These are phyloP conservation scores for Meda fulgida DNA, from an alignment of 2,797 vertebrate genomes.

Conservation along the genomic window DNA sequence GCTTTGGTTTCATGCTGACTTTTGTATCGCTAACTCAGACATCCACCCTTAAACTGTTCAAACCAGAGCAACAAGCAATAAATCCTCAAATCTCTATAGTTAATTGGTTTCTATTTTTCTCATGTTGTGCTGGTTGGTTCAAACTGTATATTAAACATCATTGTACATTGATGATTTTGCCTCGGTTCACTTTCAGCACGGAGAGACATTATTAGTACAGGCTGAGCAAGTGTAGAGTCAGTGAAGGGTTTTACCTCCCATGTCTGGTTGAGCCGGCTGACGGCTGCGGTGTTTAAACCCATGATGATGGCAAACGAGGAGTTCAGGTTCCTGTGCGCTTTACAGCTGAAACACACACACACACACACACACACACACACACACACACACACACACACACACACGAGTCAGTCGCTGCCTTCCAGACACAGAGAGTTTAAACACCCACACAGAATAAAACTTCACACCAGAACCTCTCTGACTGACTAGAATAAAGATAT, in stretches of 20 bases:
- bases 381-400: neutral
- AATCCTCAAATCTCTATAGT: no score
- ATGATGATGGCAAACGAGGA: slow-evolving; percentile 98
- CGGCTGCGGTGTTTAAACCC: slow-evolving; percentile 95
- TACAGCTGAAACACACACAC: slow-evolving; percentile 81
- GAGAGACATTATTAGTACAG: neutral
- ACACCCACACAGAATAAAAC: neutral
- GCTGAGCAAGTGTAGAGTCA: neutral
- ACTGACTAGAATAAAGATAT: neutral
- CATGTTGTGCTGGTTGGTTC: neutral
- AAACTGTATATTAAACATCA: neutral
- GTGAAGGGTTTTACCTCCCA: slow-evolving; percentile 86
- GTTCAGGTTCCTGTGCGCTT: slow-evolving; percentile 95
- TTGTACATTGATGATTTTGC: neutral
- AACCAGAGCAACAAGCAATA: no score
- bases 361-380: slow-evolving; percentile 9
- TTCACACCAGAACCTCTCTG: neutral
- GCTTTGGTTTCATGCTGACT: neutral
- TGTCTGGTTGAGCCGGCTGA: slow-evolving; percentile 92
- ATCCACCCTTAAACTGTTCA: neutral
- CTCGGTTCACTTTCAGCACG: neutral
- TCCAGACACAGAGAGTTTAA: neutral
- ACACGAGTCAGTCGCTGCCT: neutral
- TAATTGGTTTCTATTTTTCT: no score
- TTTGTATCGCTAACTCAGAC: neutral